phyloP scores from a whole-genome alignment of 2,113 vertebrate species.

The Phrynosoma platyrhinos region DNA sequence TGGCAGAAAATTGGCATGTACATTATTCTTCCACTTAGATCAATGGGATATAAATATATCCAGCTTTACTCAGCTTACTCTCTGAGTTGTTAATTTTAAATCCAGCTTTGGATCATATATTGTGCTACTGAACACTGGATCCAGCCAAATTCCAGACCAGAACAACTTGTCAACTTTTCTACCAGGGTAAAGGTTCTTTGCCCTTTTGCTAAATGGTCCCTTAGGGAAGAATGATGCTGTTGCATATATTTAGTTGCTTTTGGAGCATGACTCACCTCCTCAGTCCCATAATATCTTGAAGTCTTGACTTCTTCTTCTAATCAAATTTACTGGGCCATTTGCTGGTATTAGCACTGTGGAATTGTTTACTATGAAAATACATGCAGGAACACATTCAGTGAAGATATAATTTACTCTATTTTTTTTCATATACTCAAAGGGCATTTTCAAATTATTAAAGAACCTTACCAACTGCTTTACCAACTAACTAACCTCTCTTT shows the following conservation, averaged over 20 bases:
- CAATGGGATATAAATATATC: neutral
- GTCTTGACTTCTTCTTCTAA: neutral
- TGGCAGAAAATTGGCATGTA: neutral
- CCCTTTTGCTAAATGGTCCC: neutral
- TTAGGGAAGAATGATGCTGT: neutral
- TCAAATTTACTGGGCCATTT: neutral
- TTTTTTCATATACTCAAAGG: neutral
- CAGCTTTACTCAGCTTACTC: neutral
- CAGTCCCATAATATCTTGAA: neutral
- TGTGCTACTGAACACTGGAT: neutral
- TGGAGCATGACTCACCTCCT: neutral
- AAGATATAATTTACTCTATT: neutral
- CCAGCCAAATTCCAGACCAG: neutral
- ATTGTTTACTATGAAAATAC: neutral
- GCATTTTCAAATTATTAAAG: neutral
- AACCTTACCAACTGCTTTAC: no score
- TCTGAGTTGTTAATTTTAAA: neutral
- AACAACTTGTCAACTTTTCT: neutral
- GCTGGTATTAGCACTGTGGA: neutral
- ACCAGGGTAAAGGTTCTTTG: neutral
- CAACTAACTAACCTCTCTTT: no score
- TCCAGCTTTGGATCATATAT: neutral
- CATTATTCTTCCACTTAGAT: neutral
- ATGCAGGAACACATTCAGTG: no score
- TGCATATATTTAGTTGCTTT: neutral